phyloP scores from a whole-genome alignment of 2,113 vertebrate genomes.

The Lagenorhynchus albirostris region DNA sequence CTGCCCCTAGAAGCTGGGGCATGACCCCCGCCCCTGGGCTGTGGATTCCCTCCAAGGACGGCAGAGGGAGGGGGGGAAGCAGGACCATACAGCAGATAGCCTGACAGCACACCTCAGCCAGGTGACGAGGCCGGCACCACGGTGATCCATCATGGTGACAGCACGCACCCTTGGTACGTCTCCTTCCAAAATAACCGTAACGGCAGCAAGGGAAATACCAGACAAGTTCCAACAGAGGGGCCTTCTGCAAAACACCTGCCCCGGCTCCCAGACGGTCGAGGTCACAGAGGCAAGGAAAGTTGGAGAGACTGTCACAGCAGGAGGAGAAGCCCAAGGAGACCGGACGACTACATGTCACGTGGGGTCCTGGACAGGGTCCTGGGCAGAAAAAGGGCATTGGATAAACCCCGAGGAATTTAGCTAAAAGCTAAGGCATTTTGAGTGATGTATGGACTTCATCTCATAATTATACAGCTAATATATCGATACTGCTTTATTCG shows the following conservation, averaged over 20 bases:
- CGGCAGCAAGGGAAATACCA: fast-evolving
- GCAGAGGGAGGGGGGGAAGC: fast-evolving
- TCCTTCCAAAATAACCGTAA: fast-evolving
- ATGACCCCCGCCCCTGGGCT: fast-evolving
- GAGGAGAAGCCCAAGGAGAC: too few relatives aligned
- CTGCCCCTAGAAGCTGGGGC: not conserved
- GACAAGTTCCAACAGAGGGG: fast-evolving
- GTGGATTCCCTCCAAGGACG: not conserved
- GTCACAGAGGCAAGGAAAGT: fast-evolving
- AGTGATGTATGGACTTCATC: not conserved
- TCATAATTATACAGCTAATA: too few relatives aligned
- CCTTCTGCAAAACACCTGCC: fast-evolving
- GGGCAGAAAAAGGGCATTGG: not conserved
- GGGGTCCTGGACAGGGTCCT: too few relatives aligned
- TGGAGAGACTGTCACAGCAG: fast-evolving
- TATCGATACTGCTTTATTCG: fast-evolving
- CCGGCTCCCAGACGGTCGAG: fast-evolving
- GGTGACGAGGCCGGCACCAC: fast-evolving
- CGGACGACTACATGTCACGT: fast-evolving
- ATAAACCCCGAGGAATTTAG: too few relatives aligned
- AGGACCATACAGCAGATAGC: fast-evolving
- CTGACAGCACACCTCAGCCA: fast-evolving
- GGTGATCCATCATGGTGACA: not conserved
- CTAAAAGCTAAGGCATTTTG: fast-evolving
- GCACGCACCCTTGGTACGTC: fast-evolving